Evolutionary conservation across 1,140 invertebrate genomes (phyloP).

Genomic region (Drosophila nigrodunni): DNA sequence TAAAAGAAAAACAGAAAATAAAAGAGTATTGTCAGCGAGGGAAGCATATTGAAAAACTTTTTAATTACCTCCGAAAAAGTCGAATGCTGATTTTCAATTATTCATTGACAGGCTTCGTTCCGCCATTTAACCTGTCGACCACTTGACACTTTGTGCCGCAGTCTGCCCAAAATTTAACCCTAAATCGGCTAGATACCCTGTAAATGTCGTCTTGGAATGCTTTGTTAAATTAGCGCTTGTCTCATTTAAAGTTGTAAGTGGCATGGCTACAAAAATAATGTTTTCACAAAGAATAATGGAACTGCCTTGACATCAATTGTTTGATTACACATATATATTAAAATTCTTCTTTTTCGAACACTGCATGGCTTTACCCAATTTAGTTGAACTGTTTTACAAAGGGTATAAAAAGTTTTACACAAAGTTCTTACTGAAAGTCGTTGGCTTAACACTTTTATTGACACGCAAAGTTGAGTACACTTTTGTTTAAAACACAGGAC

Average conservation of each 20-base stretch:
- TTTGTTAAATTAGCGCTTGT: no score
- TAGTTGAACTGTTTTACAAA: not conserved
- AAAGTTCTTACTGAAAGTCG: conserved; percentile 30
- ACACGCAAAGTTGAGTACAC: conserved; percentile 41
- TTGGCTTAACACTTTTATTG: conserved; percentile 41
- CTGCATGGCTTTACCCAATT: not conserved
- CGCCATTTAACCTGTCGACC: conserved; percentile 72
- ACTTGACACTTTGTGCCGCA: conserved; percentile 54
- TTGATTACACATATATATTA: no score
- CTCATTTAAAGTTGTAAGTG: no score
- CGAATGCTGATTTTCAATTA: conserved; percentile 72
- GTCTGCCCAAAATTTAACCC: not conserved
- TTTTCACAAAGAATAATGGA: no score
- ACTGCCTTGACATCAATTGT: no score
- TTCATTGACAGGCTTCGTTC: conserved; percentile 65
- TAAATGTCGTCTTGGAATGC: not conserved
- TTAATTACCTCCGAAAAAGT: conserved; percentile 70
- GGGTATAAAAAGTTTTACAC: conserved; percentile 7
- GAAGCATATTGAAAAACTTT: conserved; percentile 66
- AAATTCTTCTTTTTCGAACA: no score
- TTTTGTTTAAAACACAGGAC: conserved; percentile 29
- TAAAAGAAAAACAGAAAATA: conserved; percentile 17
- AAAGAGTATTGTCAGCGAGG: conserved; percentile 1
- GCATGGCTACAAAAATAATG: no score
- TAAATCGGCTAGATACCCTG: not conserved